Evolutionary conservation across 1,140 invertebrate genomes (phyloP), one percentile per base, ranked within the genome.

Genomic region (Lordiphosa collinella): DNA sequence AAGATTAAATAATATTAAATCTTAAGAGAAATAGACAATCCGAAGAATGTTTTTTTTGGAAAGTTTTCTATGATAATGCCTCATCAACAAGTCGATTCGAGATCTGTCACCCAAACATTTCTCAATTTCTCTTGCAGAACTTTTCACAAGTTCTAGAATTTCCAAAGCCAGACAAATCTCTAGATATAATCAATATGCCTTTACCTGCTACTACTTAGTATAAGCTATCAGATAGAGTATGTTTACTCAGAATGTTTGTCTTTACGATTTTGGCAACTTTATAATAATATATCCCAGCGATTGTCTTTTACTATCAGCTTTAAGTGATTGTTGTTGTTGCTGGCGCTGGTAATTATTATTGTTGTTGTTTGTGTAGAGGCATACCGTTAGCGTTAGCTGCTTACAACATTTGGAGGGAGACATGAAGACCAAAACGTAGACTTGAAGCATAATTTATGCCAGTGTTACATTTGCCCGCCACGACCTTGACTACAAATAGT

Each of bases 381-480:
- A 36, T 64, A 63, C 63, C 56, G 75, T 82, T 79, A 73, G 62
- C 61, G 25, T 41, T 40, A 40, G 31, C 14, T 44, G 47, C 61
- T 69, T 69, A 53, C 67, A 66, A 70, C 56, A 66, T 48, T 44
- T 49, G 52, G 11, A 10, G n/a, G 12, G 18, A n/a, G n/a, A n/a
- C 18, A 14, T 22, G 10, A 25, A 1, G n/a, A 25, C 22, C 6
- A 6, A 25, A 25, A 7, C n/a, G 12, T n/a, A 44, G 6, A 44
- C 41, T 44, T 29, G 22, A n/a, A 69, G 60, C 76, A 82, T 84
- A 84, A 84, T 78, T 73, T 84, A 84, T 84, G 78, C 72, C 54
- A 80, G 60, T 74, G 61, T 79, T 78, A 78, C 74, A 79, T 68
- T 78, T 78, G 74, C 54, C 59, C 52, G 76, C 70, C 58, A 62